Conservation (phyloP, 2,888 invertebrate genomes). For the Graphium colonna region DNA sequence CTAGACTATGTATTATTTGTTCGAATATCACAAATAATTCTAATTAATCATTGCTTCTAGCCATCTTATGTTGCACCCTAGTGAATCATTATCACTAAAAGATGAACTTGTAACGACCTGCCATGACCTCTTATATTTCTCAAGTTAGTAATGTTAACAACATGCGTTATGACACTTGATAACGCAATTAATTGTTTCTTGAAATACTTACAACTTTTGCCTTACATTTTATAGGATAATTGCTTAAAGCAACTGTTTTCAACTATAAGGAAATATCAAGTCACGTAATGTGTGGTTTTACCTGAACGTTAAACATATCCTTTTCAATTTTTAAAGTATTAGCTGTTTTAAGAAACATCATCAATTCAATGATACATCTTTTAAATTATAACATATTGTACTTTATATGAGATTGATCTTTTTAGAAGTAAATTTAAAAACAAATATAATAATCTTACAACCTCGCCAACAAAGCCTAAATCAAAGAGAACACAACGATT, state of each 20-base stretch:
- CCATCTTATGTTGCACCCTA: conserved; percentile 8
- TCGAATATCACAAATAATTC: too few species aligned
- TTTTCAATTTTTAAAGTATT: too few species aligned
- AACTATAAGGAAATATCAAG: neutral
- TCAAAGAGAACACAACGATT: too few species aligned
- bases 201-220: conserved; percentile 8
- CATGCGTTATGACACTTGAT: conserved; percentile 18
- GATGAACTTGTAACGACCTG: conserved; percentile 18
- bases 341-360: too few species aligned
- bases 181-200: conserved; percentile 21
- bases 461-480: neutral
- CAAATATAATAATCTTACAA: neutral
- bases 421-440: too few species aligned
- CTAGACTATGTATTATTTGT: too few species aligned
- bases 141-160: conserved; percentile 12
- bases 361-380: too few species aligned
- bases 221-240: conserved; percentile 4
- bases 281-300: neutral
- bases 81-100: conserved; percentile 8
- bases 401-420: too few species aligned
- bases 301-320: neutral
- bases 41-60: too few species aligned
- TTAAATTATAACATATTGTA: too few species aligned
- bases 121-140: conserved; percentile 21
- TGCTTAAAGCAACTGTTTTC: neutral